phyloP scores from a whole-genome alignment of 2,113 vertebrate genomes.

The Carassius gibelio region DNA sequence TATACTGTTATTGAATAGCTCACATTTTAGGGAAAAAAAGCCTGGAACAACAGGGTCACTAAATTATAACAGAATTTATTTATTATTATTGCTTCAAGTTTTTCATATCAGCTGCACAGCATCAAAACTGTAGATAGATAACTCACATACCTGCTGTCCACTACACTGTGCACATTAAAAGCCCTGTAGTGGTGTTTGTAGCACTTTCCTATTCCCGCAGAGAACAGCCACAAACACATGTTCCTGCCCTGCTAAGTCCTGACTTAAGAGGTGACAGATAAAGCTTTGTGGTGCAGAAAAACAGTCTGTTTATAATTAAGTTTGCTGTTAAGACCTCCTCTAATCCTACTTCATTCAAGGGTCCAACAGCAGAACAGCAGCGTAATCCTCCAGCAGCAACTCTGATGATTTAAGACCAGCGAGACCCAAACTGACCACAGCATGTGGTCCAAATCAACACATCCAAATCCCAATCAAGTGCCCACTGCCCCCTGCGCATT shows the following conservation, averaged over 20 bases:
- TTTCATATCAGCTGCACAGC: background rate
- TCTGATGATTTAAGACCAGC: constrained; percentile 32
- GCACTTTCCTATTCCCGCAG: background rate
- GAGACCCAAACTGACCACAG: background rate
- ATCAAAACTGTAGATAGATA: background rate
- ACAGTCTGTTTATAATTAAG: constrained; percentile 51
- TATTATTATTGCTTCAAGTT: background rate
- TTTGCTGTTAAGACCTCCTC: constrained; percentile 33
- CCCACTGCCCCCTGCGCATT: background rate
- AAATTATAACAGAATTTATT: background rate
- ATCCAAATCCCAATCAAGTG: background rate
- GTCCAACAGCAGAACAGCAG: constrained; percentile 40
- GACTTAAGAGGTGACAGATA: constrained; percentile 41
- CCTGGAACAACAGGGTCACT: background rate
- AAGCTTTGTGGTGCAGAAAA: constrained; percentile 27
- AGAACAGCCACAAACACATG: background rate
- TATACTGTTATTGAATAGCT: background rate
- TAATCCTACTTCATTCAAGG: constrained; percentile 51
- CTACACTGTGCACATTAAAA: background rate
- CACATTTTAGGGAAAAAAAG: background rate
- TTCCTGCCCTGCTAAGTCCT: constrained; percentile 24
- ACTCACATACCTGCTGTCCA: background rate
- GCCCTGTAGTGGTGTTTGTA: background rate
- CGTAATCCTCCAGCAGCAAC: constrained; percentile 38
- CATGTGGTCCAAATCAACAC: background rate